These are phyloP conservation scores for Formica aserva DNA, from an alignment of 2,888 invertebrate genomes.

Conservation along the genomic window DNA sequence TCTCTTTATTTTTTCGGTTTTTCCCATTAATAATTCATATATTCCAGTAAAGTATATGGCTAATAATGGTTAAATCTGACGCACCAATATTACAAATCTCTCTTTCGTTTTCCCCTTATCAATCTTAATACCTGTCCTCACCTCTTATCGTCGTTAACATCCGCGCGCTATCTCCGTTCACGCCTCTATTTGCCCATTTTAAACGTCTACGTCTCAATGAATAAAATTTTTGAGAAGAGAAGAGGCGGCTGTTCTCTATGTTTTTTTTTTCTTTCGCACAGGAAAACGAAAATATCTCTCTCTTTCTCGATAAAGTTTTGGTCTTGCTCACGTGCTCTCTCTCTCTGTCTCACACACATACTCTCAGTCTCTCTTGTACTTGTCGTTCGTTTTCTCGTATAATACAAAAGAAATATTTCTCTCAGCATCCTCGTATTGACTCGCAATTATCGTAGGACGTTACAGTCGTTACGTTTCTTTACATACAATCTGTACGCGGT, in stretches of 20 bases:
- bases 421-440: slow-evolving; percentile 20
- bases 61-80: slow-evolving; percentile 76
- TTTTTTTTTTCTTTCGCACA: neutral
- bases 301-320: slow-evolving; percentile 11
- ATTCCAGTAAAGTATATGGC: slow-evolving; percentile 74
- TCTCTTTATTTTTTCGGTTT: slow-evolving; percentile 71
- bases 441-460: slow-evolving; percentile 32
- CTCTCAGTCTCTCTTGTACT: slow-evolving; percentile 34
- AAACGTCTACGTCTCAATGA: neutral
- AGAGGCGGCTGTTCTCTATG: slow-evolving; percentile 15
- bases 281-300: slow-evolving; percentile 14
- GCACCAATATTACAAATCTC: slow-evolving; percentile 75
- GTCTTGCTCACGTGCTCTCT: neutral
- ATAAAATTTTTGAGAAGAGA: slow-evolving; percentile 18
- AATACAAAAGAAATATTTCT: slow-evolving; percentile 28
- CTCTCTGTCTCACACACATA: slow-evolving; percentile 1
- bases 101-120: slow-evolving; percentile 33
- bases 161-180: slow-evolving; percentile 20
- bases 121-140: neutral
- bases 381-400: slow-evolving; percentile 12
- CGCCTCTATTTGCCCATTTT: slow-evolving; percentile 18
- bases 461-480: slow-evolving; percentile 23
- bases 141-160: slow-evolving; percentile 8
- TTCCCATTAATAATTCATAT: slow-evolving; percentile 80
- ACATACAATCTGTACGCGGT: neutral